These are phyloP conservation scores for Uloborus plumipes DNA, from an alignment of 2,888 invertebrate genomes.

Conservation along the genomic window DNA sequence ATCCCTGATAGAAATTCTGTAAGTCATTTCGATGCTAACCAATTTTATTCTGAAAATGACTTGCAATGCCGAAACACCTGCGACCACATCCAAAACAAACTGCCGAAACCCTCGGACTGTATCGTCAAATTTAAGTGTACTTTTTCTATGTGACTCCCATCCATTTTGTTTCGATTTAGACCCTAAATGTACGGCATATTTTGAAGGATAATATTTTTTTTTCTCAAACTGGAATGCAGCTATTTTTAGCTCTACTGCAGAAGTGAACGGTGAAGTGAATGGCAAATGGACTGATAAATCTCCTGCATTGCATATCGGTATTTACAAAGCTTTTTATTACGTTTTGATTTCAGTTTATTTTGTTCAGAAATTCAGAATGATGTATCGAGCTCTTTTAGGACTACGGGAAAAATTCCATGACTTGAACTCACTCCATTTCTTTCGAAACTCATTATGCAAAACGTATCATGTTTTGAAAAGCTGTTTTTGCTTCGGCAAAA, in stretches of 20 bases:
- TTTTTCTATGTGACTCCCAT: slow-evolving; percentile 18
- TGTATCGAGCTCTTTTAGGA: too few species aligned
- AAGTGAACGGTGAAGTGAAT: slow-evolving; percentile 20
- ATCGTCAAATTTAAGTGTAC: slow-evolving; percentile 52
- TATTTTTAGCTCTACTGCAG: slow-evolving; percentile 17
- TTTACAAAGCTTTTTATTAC: slow-evolving; percentile 14
- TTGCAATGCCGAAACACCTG: slow-evolving; percentile 45
- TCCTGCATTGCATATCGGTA: slow-evolving; percentile 28
- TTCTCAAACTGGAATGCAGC: slow-evolving; percentile 17
- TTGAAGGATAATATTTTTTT: slow-evolving; percentile 1
- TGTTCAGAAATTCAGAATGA: too few species aligned
- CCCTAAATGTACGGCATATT: slow-evolving; percentile 31
- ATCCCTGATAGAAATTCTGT: slow-evolving; percentile 43
- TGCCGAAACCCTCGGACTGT: slow-evolving; percentile 30
- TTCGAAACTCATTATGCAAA: too few species aligned
- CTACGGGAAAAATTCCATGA: too few species aligned
- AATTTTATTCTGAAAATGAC: slow-evolving; percentile 55
- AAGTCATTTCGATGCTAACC: slow-evolving; percentile 54
- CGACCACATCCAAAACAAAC: slow-evolving; percentile 38
- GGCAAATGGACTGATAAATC: slow-evolving; percentile 45
- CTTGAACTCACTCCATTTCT: too few species aligned
- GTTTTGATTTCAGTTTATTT: neutral
- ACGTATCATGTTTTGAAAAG: too few species aligned
- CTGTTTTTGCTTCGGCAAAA: too few species aligned
- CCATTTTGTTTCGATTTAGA: slow-evolving; percentile 35